Evolutionary conservation across 2,888 invertebrate genomes (phyloP), one percentile per base, ranked within the genome.

Genomic region (Pollenia amentaria): DNA sequence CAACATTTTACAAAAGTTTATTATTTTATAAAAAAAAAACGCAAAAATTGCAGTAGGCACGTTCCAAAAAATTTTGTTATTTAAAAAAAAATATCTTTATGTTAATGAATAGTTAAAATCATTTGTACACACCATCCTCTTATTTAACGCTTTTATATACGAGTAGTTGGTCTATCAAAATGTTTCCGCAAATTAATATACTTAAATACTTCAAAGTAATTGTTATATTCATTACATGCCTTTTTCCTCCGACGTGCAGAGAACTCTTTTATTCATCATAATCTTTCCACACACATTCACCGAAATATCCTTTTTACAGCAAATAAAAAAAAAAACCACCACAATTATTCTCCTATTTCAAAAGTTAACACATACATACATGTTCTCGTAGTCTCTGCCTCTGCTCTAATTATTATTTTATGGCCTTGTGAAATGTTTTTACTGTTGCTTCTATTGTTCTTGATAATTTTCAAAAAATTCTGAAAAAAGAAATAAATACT

Each of bases 381-480:
- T 40, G 12, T 29, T 0, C n/a, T 10, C 16, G 40, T 21, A 53
- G 10, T 2, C 12, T 67, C 62, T 42, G 29, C 65, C 44, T 76
- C 11, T 16, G 4, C 53, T 18, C 18, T 67, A 10, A 67, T 67
- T 29, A 76, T 57, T 67, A 38, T 18, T 77, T 67, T 67, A 46
- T 65, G 48, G 18, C 57, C 57, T 67, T 77, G 67, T 18, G 40
- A 55, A 57, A 57, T 76, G 29, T 55, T 76, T 21, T 53, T 21
- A 1, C 2, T 53, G 42, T 53, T 64, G 12, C 53, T 53, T 9
- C 2, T 14, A 16, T 46, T 65, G 64, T 16, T 53, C 9, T 48
- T 53, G 69, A 12, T 12, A 40, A 21, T 21, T 44, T 10, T 38
- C 16, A 60, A n/a, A 1, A 38, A 76, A 62, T 51, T 40, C 18